Conservation (phyloP, 1,140 invertebrate species). For the Aphidius ervi region DNA sequence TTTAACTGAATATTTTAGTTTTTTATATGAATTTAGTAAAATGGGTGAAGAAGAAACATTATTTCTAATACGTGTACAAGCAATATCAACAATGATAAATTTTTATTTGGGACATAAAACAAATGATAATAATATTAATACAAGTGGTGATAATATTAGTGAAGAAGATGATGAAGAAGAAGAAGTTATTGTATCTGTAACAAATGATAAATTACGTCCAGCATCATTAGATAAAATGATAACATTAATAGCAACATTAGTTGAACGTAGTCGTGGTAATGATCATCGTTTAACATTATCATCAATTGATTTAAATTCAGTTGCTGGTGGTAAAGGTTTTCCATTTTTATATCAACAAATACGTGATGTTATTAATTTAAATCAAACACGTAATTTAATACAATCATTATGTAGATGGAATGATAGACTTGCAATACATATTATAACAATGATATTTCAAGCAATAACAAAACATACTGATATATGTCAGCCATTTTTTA, state of each 20-base stretch:
- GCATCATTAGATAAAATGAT: slow-evolving; percentile 96
- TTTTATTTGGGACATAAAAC: slow-evolving; percentile 85
- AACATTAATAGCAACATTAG: slow-evolving; percentile 77
- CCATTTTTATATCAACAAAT: slow-evolving; percentile 93
- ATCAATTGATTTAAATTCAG: slow-evolving; percentile 73
- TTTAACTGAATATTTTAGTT: slow-evolving; percentile 86
- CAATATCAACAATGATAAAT: slow-evolving; percentile 84
- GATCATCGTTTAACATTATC: slow-evolving; percentile 72
- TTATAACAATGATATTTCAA: slow-evolving; percentile 84
- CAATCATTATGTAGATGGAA: slow-evolving; percentile 88
- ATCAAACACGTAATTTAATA: slow-evolving; percentile 87
- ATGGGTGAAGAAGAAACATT: slow-evolving; percentile 90
- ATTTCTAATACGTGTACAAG: slow-evolving; percentile 80
- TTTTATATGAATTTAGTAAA: slow-evolving; percentile 89
- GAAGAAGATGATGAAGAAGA: slow-evolving; percentile 80
- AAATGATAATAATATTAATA: slow-evolving; percentile 45
- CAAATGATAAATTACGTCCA: slow-evolving; percentile 76
- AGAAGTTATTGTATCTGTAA: slow-evolving; percentile 64
- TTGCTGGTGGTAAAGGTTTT: slow-evolving; percentile 86
- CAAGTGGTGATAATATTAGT: slow-evolving; percentile 62
- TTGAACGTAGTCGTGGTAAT: slow-evolving; percentile 80
- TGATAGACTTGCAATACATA: slow-evolving; percentile 77
- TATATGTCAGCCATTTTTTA: slow-evolving; percentile 87
- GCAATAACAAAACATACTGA: slow-evolving; percentile 86
- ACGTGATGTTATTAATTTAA: slow-evolving; percentile 85